Evolutionary conservation across 30 jellyfish, hydroid and myxozoan genomes (phyloP), one percentile per base, ranked within the genome.

Genomic region (Aurelia aurita): DNA sequence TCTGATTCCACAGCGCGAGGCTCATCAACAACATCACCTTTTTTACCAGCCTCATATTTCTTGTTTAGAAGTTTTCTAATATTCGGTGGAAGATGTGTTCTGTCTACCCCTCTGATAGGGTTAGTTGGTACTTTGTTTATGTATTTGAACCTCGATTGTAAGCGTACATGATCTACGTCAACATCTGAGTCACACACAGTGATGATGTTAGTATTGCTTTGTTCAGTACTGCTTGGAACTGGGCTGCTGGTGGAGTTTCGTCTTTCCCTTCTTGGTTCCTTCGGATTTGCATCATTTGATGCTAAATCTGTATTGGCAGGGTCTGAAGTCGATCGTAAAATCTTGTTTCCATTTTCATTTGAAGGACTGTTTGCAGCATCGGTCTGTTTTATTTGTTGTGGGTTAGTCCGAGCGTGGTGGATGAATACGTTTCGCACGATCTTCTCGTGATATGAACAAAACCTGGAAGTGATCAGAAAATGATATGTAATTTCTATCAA

Each of bases 371-470:
- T 32, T 66, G 54, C 3, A 10, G 54, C 3, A 10, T 32, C 57
- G 20, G 57, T 66, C 58, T 66, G 57, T 21, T 27, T 27, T 26
- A 20, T 32, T 22, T 44, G 78, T 20, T 32, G 80, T 8, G 51
- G 51, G n/a, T 39, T 49, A 8, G 32, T 44, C 18, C 67, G 23
- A 3, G 93, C 74, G 20, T 68, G 57, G 58, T 67, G 79, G 35
- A 34, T 69, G 43, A 47, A 74, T 13, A 83, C 93, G 28, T 54
- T 86, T 34, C 80, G 76, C 28, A 83, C 79, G 13, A 83, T 86
- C 21, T 83, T 58, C 39, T 70, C 86, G 57, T 83, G 93, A 35
- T 83, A 83, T 28, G 81, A 8, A 43, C 93, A 83, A 53, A 83
- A 83, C 84, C 93, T 83, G 43, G 49, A 80, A 47, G 20, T 5